Evolutionary conservation across 1,140 invertebrate genomes (phyloP), one percentile per base, ranked within the genome.

Genomic region (Leptoteleia sp.): DNA sequence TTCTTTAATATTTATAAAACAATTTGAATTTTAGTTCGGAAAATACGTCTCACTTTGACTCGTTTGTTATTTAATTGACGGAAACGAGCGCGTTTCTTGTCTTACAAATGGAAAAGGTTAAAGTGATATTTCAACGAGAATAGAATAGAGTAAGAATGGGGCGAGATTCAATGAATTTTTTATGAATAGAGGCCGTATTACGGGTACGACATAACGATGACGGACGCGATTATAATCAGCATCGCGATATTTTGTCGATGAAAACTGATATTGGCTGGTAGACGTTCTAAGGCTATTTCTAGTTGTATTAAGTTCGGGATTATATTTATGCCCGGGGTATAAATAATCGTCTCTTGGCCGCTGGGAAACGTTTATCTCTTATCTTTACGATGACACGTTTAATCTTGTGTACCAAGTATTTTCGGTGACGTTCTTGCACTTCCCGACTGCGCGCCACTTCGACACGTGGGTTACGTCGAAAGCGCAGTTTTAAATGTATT

Each of bases 361-460:
- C 43, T 42, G 54, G 35, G 45, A 59, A 38, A 50, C 43, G 54
- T 71, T 61, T 61, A 71, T 71, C 55, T 61, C 54, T 61, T 71
- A 61, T 71, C 67, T 71, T 71, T 71, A 71, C 42, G 55, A 61
- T 54, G 54, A 61, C 54, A 50, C 40, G 11, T 61, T 52, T 16
- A 37, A 61, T 50, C 31, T 45, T 38, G 17, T 25, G 45, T 16
- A 29, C 8, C 29, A 68, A 57, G 11, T 47, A 55, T 29, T 57
- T 52, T 35, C 6, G 31, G 15, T 48, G 33, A 48, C 64, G 37
- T 35, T 15, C 38, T 48, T 57, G 6, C 13, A 48, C 64, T 68
- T 68, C 64, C 64, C n/a, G n/a, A n/a, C n/a, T n/a, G n/a, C n/a
- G n/a, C n/a, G n/a, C n/a, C n/a, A n/a, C n/a, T n/a, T n/a, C n/a